Percentiles rank a stretch among this genome's conserved stretches.
These are phyloP conservation scores for Mechanitis messenoides DNA, from an alignment of 2,888 invertebrate species.

Conservation along the genomic window DNA sequence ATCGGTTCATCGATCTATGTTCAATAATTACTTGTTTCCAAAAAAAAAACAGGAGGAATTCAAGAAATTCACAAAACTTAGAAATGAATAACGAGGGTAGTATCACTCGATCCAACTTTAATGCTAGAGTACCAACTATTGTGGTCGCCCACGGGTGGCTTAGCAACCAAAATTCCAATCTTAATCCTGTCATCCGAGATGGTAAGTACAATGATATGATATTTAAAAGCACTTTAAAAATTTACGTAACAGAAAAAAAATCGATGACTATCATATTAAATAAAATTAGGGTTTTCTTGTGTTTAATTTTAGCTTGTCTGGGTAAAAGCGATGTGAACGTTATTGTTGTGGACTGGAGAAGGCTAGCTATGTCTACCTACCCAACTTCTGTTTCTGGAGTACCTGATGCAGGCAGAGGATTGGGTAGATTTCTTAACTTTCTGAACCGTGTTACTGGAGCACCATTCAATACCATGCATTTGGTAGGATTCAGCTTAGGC, in stretches of 20 bases:
- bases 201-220: conserved; percentile 32
- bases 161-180: conserved; percentile 34
- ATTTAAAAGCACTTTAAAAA: no score
- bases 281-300: no score
- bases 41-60: conserved; percentile 38
- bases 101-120: conserved; percentile 42
- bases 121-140: conserved; percentile 37
- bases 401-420: conserved; percentile 42
- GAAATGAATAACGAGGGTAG: conserved; percentile 39
- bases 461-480: conserved; percentile 47
- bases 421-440: conserved; percentile 41
- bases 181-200: conserved; percentile 36
- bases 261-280: no score
- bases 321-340: conserved; percentile 41
- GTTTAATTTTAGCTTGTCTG: no score
- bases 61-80: conserved; percentile 34
- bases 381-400: conserved; percentile 42
- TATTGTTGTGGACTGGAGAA: conserved; percentile 49
- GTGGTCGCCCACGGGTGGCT: conserved; percentile 51
- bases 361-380: conserved; percentile 41
- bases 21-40: no score
- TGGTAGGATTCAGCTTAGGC: conserved; percentile 67
- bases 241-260: no score
- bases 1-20: no score
- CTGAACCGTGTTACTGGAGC: conserved; percentile 29